Base-by-base conservation (phyloP, 2,888 invertebrate genomes). In the Thelaira solivaga region DNA sequence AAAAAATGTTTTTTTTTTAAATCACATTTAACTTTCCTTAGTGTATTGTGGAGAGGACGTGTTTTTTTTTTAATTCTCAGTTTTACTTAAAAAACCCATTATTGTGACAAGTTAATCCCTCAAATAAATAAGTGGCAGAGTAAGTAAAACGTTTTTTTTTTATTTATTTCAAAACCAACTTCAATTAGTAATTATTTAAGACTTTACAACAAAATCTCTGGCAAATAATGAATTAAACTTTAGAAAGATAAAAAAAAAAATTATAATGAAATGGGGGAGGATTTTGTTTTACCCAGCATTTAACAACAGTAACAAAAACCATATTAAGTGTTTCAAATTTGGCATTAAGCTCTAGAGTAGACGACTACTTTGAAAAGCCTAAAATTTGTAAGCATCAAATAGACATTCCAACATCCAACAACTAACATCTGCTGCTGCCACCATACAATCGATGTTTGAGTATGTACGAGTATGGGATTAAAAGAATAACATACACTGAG, bases 151-250 rank as follows among this genome's bases (percentile, higher is more conserved):
- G n/a, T 7, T 11, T 11, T 11, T 29, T 26, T 53, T 64, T 41
- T n/a, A n/a, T n/a, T n/a, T n/a, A n/a, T 49, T 41, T 20, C 45
- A 81, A 84, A 83, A 83, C 47, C 69, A 78, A 67, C 83, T 83
- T 83, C 84, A 84, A 85, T 85, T 85, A 85, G 84, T 84, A 83
- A 85, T 85, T 83, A 84, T 83, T 84, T 82, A 72, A 73, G 74
- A 61, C 79, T 43, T 72, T 80, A 76, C 76, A 74, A 68, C 57
- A 59, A 76, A 68, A 76, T 73, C 74, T 68, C 51, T 24, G 29
- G 41, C 65, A 69, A 76, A 53, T 65, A 69, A 76, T 71, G 47
- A 43, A 80, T 31, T 16, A 68, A 24, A 62, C 43, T 61, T 49
- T 49, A 16, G 29, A 20, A 41, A 45, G 20, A 22, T 7, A 31